Conservation (phyloP, 2,888 invertebrate genomes). For the Pilophorus perplexus region DNA sequence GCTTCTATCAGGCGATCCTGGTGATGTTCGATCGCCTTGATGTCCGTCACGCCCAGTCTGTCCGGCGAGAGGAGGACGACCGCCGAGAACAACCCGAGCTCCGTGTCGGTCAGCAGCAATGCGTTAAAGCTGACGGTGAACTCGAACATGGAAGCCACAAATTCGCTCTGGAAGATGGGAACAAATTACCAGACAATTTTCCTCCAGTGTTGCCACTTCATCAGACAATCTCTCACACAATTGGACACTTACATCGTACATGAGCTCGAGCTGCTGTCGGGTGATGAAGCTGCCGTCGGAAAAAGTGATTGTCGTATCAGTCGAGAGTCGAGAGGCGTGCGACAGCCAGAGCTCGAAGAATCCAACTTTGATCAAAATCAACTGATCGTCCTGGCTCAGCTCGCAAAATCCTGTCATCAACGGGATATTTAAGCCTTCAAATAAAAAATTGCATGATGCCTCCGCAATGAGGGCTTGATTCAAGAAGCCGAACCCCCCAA, state of each 20-base stretch:
- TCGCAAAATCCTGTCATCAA: slow-evolving; percentile 69
- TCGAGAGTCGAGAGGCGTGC: slow-evolving; percentile 77
- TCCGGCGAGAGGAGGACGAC: slow-evolving; percentile 79
- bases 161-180: slow-evolving; percentile 73
- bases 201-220: background rate
- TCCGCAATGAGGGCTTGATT: background rate
- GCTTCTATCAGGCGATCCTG: slow-evolving; percentile 83
- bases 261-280: slow-evolving; percentile 76
- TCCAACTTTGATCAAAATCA: slow-evolving; percentile 92
- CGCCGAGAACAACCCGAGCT: slow-evolving; percentile 84
- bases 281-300: slow-evolving; percentile 85
- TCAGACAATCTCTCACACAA: too few relatives aligned
- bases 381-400: slow-evolving; percentile 91
- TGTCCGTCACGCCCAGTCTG: slow-evolving; percentile 75
- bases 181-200: too few relatives aligned
- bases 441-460: too few relatives aligned
- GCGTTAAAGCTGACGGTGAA: slow-evolving; percentile 68
- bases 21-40: slow-evolving; percentile 72
- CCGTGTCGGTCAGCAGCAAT: slow-evolving; percentile 80
- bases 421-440: too few relatives aligned
- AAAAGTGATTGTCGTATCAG: slow-evolving; percentile 75
- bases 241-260: slow-evolving; percentile 74
- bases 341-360: slow-evolving; percentile 96
- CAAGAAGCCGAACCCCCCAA: background rate
- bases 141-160: slow-evolving; percentile 76